These are phyloP conservation scores for Schlechtendalia chinensis DNA, from an alignment of 1,140 invertebrate species.

Conservation along the genomic window DNA sequence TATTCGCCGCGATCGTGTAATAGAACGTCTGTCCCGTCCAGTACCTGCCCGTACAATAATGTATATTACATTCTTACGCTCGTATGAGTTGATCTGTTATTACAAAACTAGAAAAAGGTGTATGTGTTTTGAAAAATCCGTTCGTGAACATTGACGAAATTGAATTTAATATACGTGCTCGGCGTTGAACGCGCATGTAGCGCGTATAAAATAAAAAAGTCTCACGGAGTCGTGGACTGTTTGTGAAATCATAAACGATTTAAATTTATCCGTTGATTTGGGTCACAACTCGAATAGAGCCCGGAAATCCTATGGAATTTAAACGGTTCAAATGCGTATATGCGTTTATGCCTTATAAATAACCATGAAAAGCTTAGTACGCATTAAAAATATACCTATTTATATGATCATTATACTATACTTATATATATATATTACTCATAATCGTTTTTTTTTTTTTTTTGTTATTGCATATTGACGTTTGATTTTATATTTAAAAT, in stretches of 20 bases:
- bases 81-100: too few relatives aligned
- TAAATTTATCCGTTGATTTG: constrained; percentile 5
- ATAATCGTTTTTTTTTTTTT: not conserved
- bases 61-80: too few relatives aligned
- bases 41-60: too few relatives aligned
- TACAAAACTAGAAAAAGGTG: too few relatives aligned
- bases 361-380: not conserved
- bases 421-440: too few relatives aligned
- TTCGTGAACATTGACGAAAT: not conserved
- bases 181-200: too few relatives aligned
- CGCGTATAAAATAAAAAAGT: not conserved
- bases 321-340: not conserved
- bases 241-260: constrained; percentile 2
- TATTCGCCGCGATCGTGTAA: too few relatives aligned
- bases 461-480: not conserved
- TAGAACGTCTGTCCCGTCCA: too few relatives aligned
- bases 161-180: not conserved
- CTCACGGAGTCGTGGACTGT: not conserved
- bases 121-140: too few relatives aligned
- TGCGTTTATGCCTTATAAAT: constrained; percentile 10
- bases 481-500: constrained; percentile 5
- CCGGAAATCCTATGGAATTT: not conserved
- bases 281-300: not conserved
- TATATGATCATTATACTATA: not conserved
- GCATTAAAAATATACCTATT: not conserved